A percentile compares a stretch with the other conserved stretches of the same genome.
Conservation (phyloP, 2,113 vertebrate species). For the Odocoileus virginianus region DNA sequence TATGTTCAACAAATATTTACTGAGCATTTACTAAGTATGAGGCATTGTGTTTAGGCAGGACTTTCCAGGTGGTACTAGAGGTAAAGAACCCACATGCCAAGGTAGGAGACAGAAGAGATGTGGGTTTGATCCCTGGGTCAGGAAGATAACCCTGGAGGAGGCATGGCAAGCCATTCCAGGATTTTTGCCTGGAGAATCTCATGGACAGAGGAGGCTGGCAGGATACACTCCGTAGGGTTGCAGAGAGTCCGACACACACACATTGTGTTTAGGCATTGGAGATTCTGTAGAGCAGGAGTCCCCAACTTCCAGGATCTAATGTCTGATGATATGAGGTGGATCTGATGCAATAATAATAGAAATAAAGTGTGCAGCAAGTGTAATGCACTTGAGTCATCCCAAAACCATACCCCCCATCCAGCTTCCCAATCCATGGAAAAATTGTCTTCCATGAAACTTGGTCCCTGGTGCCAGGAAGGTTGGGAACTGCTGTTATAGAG, state of each 20-base stretch:
- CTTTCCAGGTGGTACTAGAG: not conserved
- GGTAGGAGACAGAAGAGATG: not conserved
- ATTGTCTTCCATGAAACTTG: not conserved
- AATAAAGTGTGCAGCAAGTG: not conserved
- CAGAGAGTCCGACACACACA: not conserved
- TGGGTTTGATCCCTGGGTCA: not conserved
- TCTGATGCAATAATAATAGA: not conserved
- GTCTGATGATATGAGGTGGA: not conserved
- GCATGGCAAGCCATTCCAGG: not conserved
- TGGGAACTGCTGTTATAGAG: not conserved
- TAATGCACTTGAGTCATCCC: not conserved
- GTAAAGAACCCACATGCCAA: not conserved
- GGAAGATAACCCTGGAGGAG: not conserved
- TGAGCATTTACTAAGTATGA: not conserved
- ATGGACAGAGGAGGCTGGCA: not conserved
- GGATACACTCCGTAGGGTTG: not conserved
- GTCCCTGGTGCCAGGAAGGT: not conserved
- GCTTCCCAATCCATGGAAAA: not conserved
- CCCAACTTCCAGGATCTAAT: not conserved
- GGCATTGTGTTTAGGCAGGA: not conserved
- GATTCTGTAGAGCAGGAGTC: not conserved
- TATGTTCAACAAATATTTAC: not conserved
- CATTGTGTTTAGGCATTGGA: not conserved
- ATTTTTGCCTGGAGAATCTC: not conserved
- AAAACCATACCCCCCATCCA: fast-evolving